phyloP scores from a whole-genome alignment of 1,140 invertebrate species.

The Trypoxylus dichotomus region DNA sequence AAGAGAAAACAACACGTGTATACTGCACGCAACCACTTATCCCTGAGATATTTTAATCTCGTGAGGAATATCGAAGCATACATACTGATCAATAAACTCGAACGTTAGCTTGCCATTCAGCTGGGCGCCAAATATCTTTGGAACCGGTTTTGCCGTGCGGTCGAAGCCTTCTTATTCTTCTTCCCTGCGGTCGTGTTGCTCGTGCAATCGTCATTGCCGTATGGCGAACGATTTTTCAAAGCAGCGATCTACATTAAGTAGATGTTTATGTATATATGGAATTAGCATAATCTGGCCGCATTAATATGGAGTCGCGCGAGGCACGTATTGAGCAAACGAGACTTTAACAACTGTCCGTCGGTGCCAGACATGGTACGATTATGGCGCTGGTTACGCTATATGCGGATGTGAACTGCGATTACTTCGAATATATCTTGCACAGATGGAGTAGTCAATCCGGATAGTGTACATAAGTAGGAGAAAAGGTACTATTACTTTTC shows the following conservation, averaged over 20 bases:
- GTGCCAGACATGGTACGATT: slow-evolving; percentile 19
- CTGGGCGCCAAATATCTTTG: slow-evolving; percentile 15
- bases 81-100: slow-evolving; percentile 11
- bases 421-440: no score
- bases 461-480: no score
- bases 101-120: background rate
- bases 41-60: background rate
- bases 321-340: slow-evolving; percentile 40
- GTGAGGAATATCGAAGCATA: background rate
- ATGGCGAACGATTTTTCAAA: slow-evolving; percentile 26
- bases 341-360: slow-evolving; percentile 40
- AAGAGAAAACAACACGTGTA: no score
- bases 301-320: slow-evolving; percentile 42
- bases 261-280: slow-evolving; percentile 45
- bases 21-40: no score
- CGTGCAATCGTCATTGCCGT: background rate
- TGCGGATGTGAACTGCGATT: no score
- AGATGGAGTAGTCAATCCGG: no score
- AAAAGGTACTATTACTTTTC: no score
- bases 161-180: slow-evolving; percentile 5
- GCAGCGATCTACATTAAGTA: slow-evolving; percentile 44
- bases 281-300: slow-evolving; percentile 47
- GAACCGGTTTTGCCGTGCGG: background rate
- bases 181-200: background rate
- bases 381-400: no score